Percentiles rank a stretch among this genome's conserved stretches.
phyloP scores from a whole-genome alignment of 1,140 invertebrate genomes.

The Druon quercuslanigerum region DNA sequence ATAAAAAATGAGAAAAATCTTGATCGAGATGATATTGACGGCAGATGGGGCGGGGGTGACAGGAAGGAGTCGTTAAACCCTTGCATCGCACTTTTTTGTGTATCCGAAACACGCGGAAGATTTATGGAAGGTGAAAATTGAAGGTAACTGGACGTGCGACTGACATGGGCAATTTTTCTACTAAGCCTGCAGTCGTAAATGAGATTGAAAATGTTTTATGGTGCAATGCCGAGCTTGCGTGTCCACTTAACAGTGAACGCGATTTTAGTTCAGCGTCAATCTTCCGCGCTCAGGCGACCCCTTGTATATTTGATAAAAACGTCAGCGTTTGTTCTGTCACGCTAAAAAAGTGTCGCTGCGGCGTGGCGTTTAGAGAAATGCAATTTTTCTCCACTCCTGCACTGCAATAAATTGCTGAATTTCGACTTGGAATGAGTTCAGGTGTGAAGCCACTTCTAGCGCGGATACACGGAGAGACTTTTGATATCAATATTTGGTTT shows the following conservation, averaged over 20 bases:
- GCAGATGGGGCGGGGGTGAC: background rate
- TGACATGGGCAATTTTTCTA: constrained; percentile 14
- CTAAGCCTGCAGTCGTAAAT: constrained; percentile 12
- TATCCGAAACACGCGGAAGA: constrained; percentile 17
- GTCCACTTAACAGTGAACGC: constrained; percentile 5
- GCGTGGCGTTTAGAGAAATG: background rate
- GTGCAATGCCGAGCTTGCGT: constrained; percentile 15
- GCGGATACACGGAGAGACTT: too few relatives aligned
- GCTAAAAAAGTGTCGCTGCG: background rate
- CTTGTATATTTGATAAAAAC: constrained; percentile 16
- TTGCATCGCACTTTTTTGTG: constrained; percentile 21
- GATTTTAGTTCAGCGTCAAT: constrained; percentile 22
- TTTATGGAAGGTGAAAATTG: constrained; percentile 22
- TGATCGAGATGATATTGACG: constrained; percentile 6
- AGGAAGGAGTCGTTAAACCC: constrained; percentile 10
- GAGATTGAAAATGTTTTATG: constrained; percentile 24
- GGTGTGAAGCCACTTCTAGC: too few relatives aligned
- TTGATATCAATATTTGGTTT: too few relatives aligned
- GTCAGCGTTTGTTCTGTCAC: background rate
- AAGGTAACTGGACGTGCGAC: constrained; percentile 20
- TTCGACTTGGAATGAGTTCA: background rate
- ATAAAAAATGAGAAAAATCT: constrained; percentile 2
- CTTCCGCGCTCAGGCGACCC: background rate
- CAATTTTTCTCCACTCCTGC: background rate
- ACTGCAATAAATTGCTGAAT: background rate